A percentile compares a stretch with the other conserved stretches of the same genome.
Evolutionary conservation across 2,113 vertebrate genomes (phyloP).

Genomic region (Seriola aureovittata): DNA sequence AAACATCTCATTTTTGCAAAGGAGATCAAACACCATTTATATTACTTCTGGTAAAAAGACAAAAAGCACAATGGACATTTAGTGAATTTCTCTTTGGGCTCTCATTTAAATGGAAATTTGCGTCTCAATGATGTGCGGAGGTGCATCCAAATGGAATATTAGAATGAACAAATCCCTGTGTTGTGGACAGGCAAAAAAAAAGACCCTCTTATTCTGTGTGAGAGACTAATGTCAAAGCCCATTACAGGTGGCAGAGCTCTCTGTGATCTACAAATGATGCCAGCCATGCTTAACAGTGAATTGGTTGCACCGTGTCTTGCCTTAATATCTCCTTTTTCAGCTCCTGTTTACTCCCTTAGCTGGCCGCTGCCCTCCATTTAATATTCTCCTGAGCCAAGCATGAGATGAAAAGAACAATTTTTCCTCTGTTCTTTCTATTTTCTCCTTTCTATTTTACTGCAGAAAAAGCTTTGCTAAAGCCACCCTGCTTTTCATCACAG

Average conservation of each 20-base stretch:
- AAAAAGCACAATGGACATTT: conserved; percentile 69
- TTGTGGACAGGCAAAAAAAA: conserved; percentile 45
- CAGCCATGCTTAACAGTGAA: conserved; percentile 55
- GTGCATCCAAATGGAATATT: conserved; percentile 77
- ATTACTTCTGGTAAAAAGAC: conserved; percentile 65
- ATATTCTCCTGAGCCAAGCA: conserved; percentile 38
- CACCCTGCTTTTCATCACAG: not conserved
- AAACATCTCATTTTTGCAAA: conserved; percentile 64
- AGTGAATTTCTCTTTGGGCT: conserved; percentile 69
- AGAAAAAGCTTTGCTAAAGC: conserved; percentile 9
- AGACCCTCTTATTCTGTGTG: conserved; percentile 20
- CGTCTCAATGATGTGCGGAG: conserved; percentile 69
- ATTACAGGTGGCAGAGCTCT: conserved; percentile 54
- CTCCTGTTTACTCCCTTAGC: conserved; percentile 52
- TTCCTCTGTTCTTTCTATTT: conserved; percentile 28
- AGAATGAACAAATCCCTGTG: conserved; percentile 68
- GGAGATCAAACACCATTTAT: conserved; percentile 70
- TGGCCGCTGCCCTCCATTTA: conserved; percentile 29
- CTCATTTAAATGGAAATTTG: conserved; percentile 83
- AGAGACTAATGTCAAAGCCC: conserved; percentile 49
- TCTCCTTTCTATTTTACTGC: not conserved
- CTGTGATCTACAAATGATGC: conserved; percentile 61
- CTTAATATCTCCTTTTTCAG: conserved; percentile 51
- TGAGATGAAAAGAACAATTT: conserved; percentile 22
- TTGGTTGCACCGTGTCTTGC: conserved; percentile 41